Base-by-base conservation (phyloP, 2,888 invertebrate species). In the Dicycla oo region DNA sequence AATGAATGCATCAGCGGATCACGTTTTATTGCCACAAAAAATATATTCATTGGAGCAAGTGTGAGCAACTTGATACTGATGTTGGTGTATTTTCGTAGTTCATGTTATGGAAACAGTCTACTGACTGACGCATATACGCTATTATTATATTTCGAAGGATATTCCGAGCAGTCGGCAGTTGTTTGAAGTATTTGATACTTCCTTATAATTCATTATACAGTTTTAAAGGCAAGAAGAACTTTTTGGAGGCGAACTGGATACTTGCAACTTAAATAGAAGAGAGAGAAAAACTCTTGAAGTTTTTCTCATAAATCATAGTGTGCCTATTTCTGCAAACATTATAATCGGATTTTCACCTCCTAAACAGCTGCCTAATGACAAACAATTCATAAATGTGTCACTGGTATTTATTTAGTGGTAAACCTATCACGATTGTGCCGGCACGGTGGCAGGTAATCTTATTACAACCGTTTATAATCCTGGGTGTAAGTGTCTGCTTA, bases 361-460 rank as follows among this genome's bases (percentile, higher is more conserved):
- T 23, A 15, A 57, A 66, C 40, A 57, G 51, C 56, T 34, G 47
- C 13, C 20, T 54, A 75, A 65, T 57, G 34, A 60, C 64, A 65
- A 68, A 23, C 65, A 62, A 69, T 82, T 54, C 65, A 72, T 65
- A 79, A 82, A 78, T 49, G 67, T 62, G 68, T 78, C 73, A 70
- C 62, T 69, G 18, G 47, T 69, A 51, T 79, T 79, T 69, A 73
- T 82, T 77, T 61, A 82, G 13, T 23, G 60, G 56, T 57, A 78
- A 67, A 78, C 73, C 80, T 80, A 82, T 80, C 82, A 80, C 73
- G 82, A 82, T 57, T 43, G 38, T 34, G n/a, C n/a, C 61, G 13
- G 26, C 47, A 38, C 47, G 11, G 67, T 65, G 56, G 65, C 58
- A 18, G 10, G 23, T 73, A 69, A 77, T 77, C 65, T 69, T 45